Evolutionary conservation across 2,888 invertebrate species (phyloP), one percentile per base, ranked within the genome.

Genomic region (Fissipunctia ypsillon): DNA sequence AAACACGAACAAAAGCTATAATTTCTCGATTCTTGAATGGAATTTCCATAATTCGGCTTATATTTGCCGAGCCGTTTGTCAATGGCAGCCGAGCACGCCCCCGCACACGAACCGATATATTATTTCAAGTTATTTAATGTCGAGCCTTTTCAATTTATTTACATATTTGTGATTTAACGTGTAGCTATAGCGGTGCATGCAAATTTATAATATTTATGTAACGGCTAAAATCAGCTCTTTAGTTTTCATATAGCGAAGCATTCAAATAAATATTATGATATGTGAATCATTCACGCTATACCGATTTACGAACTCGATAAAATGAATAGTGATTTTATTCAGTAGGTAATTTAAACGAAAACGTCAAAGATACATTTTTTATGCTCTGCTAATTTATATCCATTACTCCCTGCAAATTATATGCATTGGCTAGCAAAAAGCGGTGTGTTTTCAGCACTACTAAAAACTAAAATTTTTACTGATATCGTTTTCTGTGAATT

Each of bases 1-100:
- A 93, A 94, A 93, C 91, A 88, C 87, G 90, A 92, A 93, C 92
- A 91, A 90, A 87, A 88, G 91, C 90, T 85, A 93, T 95, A 93
- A 93, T 93, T 95, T 94, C 91, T 92, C 91, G 90, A 92, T 90
- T 91, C 90, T 92, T 88, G 90, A 90, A 92, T 91, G 89, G 85
- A 88, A 94, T 94, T 91, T 94, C 88, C 93, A 94, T 94, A 93
- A 93, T 94, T 94, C 92, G 90, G 90, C 88, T 92, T 90, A 91
- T 91, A 92, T 94, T 95, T 93, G 91, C 88, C 83, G 83, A 84
- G 90, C 80, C 90, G 89, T 93, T 91, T 91, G 88, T 93, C 92
- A 93, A 81, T 85, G 83, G 87, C 80, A 83, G 77, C 66, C 80
- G 76, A 76, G 76, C 69, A 87, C 88, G 80, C 84, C 88, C 85